Percentiles rank a stretch among this genome's conserved stretches.
Conservation (phyloP, 2,113 vertebrate genomes). For the Vanacampus margaritifer region DNA sequence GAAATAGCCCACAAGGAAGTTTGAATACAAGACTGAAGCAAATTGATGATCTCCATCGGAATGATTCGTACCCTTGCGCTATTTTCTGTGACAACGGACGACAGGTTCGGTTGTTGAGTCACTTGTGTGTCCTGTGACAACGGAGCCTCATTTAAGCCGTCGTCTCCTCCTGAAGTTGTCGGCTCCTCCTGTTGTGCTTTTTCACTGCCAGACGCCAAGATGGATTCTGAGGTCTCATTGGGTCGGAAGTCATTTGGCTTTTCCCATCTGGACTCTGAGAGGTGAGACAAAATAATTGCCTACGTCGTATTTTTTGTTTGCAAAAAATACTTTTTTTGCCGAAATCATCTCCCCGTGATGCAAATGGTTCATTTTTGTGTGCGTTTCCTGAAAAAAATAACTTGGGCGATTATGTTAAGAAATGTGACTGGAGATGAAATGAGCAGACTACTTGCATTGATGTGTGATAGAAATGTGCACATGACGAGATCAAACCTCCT, state of each 20-base stretch:
- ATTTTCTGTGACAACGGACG: slow-evolving; percentile 60
- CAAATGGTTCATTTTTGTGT: no score
- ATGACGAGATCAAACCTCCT: slow-evolving; percentile 71
- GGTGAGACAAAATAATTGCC: background rate
- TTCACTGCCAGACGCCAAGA: slow-evolving; percentile 1
- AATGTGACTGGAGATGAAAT: background rate
- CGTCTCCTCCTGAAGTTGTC: slow-evolving; percentile 47
- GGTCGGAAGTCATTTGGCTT: slow-evolving; percentile 75
- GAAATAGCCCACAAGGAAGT: background rate
- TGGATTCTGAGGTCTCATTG: slow-evolving; percentile 18
- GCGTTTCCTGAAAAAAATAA: no score
- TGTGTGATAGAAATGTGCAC: background rate
- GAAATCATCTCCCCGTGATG: no score
- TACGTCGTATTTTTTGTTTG: no score
- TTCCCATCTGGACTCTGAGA: slow-evolving; percentile 89
- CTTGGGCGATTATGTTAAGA: no score
- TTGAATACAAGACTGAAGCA: background rate
- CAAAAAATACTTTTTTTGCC: no score
- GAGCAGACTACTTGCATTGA: background rate
- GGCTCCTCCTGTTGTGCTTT: slow-evolving; percentile 33
- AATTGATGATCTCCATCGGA: background rate
- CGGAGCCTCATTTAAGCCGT: slow-evolving; percentile 23
- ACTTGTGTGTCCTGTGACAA: slow-evolving; percentile 32
- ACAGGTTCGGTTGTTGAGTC: slow-evolving; percentile 20
- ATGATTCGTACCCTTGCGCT: slow-evolving; percentile 73